A percentile compares a stretch with the other conserved stretches of the same genome.
Conservation (phyloP, 2,888 invertebrate genomes). For the Cheiracanthium punctorium region DNA sequence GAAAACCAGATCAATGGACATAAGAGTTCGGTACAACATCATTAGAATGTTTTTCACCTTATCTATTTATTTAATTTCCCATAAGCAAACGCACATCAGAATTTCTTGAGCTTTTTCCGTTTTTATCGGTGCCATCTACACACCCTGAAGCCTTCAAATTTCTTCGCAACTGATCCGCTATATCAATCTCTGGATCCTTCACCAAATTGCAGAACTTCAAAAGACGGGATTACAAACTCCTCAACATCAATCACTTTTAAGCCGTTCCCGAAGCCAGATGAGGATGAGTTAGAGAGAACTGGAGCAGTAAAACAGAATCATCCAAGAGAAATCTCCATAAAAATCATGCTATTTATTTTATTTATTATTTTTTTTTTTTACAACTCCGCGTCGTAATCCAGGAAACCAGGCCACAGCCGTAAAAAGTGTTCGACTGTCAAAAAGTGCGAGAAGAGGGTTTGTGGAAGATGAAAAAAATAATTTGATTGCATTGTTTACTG, state of each 20-base stretch:
- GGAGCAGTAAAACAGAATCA: background rate
- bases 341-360: too few relatives aligned
- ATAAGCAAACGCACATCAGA: background rate
- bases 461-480: background rate
- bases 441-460: background rate
- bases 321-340: background rate
- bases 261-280: background rate
- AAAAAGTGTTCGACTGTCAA: background rate
- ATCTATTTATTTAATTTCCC: background rate
- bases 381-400: background rate
- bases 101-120: background rate
- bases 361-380: too few relatives aligned
- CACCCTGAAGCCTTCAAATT: background rate
- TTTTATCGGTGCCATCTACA: too few relatives aligned
- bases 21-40: too few relatives aligned
- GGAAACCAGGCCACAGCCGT: background rate
- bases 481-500: constrained; percentile 14
- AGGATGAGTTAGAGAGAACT: background rate
- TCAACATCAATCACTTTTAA: background rate
- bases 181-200: background rate
- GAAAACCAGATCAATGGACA: too few relatives aligned
- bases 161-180: background rate
- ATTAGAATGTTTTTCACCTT: too few relatives aligned
- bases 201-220: too few relatives aligned
- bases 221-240: background rate